These are phyloP conservation scores for Zaprionus africanus DNA, from an alignment of 1,140 invertebrate genomes.

Conservation along the genomic window DNA sequence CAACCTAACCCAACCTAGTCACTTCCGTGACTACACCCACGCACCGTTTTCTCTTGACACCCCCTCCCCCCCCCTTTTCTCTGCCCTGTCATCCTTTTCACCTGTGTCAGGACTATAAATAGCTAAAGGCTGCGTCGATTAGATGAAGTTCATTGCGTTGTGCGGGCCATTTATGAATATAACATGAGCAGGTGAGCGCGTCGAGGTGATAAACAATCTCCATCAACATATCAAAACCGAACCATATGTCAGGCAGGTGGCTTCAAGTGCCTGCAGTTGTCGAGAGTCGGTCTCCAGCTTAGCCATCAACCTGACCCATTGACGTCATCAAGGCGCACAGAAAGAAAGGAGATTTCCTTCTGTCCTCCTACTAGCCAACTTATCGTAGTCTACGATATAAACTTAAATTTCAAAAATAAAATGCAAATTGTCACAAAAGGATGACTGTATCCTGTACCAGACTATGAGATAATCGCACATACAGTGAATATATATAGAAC, in stretches of 20 bases:
- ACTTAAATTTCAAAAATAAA: neutral
- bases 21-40: neutral
- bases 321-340: neutral
- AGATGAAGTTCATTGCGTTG: conserved; percentile 57
- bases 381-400: neutral
- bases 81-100: neutral
- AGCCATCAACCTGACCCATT: neutral
- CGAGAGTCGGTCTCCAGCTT: neutral
- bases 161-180: conserved; percentile 63
- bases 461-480: neutral
- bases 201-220: conserved; percentile 68
- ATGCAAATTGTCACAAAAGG: neutral
- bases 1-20: neutral
- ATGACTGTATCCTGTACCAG: neutral
- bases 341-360: neutral
- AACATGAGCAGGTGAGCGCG: conserved; percentile 50
- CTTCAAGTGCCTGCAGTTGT: conserved; percentile 25
- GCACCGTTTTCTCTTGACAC: neutral
- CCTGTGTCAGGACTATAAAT: conserved; percentile 57
- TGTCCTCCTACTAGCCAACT: no score
- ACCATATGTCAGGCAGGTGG: conserved; percentile 54
- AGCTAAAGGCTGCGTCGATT: conserved; percentile 52
- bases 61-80: neutral
- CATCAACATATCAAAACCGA: conserved; percentile 40
- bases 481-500: neutral